Conservation (phyloP, 1,140 invertebrate genomes). For the Myzus persicae region DNA sequence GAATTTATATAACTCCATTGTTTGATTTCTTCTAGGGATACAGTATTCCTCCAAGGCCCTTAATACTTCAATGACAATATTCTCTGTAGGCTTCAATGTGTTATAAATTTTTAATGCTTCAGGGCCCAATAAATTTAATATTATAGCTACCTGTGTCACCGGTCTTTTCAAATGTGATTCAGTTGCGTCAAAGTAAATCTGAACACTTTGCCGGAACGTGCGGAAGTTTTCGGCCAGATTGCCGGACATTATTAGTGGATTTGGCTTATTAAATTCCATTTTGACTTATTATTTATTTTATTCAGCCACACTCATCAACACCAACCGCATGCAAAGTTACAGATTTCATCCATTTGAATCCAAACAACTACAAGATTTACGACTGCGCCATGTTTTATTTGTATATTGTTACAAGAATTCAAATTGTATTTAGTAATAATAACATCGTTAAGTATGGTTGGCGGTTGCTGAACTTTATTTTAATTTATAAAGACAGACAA, state of each 20-base stretch:
- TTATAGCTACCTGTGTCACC: not conserved
- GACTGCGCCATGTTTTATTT: too few relatives aligned
- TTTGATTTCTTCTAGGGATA: conserved; percentile 5
- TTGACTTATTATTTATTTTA: not conserved
- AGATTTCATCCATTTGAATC: not conserved
- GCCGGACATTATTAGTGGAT: not conserved
- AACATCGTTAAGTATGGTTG: too few relatives aligned
- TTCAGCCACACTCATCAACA: too few relatives aligned
- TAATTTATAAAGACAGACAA: too few relatives aligned
- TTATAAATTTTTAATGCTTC: conserved; percentile 24
- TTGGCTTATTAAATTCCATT: not conserved
- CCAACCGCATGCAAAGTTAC: too few relatives aligned
- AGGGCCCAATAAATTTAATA: not conserved
- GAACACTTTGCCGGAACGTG: not conserved
- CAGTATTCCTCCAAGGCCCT: conserved; percentile 26
- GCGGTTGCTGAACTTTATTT: too few relatives aligned
- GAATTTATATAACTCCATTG: conserved; percentile 39
- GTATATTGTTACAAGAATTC: too few relatives aligned
- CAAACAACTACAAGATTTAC: not conserved
- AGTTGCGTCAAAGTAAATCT: conserved; percentile 15
- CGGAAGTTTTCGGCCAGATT: not conserved
- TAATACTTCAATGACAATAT: not conserved
- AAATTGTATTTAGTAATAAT: too few relatives aligned
- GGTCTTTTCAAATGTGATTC: not conserved
- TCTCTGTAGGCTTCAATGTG: not conserved